Evolutionary conservation across 2,888 invertebrate genomes (phyloP), one percentile per base, ranked within the genome.

Genomic region (Andrena fulva): DNA sequence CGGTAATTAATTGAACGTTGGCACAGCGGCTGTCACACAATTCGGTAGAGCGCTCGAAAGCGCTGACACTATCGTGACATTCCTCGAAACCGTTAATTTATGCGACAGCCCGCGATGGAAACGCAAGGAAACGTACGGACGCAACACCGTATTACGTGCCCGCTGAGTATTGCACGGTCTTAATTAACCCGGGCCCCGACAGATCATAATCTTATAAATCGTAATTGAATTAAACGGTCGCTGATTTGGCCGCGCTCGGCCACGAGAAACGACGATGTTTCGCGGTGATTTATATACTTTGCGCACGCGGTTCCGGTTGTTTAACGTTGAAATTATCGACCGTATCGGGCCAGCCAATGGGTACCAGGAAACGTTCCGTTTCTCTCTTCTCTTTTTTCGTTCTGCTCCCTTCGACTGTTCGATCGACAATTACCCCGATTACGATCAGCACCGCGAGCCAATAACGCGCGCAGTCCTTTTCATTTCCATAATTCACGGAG

Each of bases 401-500:
- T 64, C 48, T 50, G 70, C 63, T 71, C 71, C 59, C 72, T 70
- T 63, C 67, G 69, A 83, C 73, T 54, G 66, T 60, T 56, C 86
- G 78, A 88, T 88, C 88, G 85, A 87, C 87, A 85, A 88, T 88
- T 88, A 88, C 82, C 77, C 56, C 77, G 88, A 87, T 87, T 87
- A 82, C 88, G 86, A 88, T 88, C 88, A 63, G 79, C 77, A 80
- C 82, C 66, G 73, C 72, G 72, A 84, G 81, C 77, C 89, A 84
- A 83, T 84, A 86, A 84, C 84, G 84, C 79, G 77, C 72, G 8
- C 81, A 68, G 66, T 80, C 85, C 77, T 80, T 87, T 83, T 87
- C 89, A 89, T 89, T 89, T 89, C 85, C 89, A 87, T 88, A 88
- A 88, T 87, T 87, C 87, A 87, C 87, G 71, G 76, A 75, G 77